Evolutionary conservation across 37 sponge, comb jelly and placozoan genomes (phyloP), one percentile per base, ranked within the genome.

Genomic region (Bolinopsis microptera): DNA sequence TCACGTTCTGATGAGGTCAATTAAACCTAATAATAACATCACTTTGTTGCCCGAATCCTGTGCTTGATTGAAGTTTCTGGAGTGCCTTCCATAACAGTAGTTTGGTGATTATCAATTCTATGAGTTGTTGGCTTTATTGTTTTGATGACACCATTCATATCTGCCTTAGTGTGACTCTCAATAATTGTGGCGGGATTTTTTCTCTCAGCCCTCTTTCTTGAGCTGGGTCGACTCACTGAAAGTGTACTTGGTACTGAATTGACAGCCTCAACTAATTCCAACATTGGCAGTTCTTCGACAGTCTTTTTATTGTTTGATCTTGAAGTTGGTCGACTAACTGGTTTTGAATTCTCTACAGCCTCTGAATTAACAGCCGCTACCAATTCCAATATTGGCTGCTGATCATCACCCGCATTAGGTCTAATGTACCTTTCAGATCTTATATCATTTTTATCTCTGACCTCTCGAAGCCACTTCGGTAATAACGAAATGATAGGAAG

Each of bases 401-500:
- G 9, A 18, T 48, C 61, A 5, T 48, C 61, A 18, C 9, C 5
- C 13, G 5, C 13, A n/a, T n/a, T n/a, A n/a, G n/a, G n/a, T n/a
- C n/a, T n/a, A n/a, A n/a, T n/a, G 13, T 48, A 48, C 26, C 75
- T 72, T 3, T 8, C 75, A 21, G 75, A 23, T 2, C 31, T 5
- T 3, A 72, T 30, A 28, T 72, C 75, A n/a, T 72, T 72, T 72
- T 72, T 72, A 72, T 86, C 90, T 0, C 36, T 0, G 28, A 86
- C 61, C 5, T 23, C 61, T 34, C 36, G 40, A n/a, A 86, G 32
- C 90, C 90, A 86, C 61, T 86, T 86, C 8, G 90, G 90, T 30
- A 86, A n/a, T 3, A 86, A n/a, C 30, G 90, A 86, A 9, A 86
- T 86, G 0, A 86, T 38, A 8, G 90, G 90, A 3, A 86, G 61